These are phyloP conservation scores for Tichodroma muraria DNA, from an alignment of 2,113 vertebrate genomes.

Conservation along the genomic window DNA sequence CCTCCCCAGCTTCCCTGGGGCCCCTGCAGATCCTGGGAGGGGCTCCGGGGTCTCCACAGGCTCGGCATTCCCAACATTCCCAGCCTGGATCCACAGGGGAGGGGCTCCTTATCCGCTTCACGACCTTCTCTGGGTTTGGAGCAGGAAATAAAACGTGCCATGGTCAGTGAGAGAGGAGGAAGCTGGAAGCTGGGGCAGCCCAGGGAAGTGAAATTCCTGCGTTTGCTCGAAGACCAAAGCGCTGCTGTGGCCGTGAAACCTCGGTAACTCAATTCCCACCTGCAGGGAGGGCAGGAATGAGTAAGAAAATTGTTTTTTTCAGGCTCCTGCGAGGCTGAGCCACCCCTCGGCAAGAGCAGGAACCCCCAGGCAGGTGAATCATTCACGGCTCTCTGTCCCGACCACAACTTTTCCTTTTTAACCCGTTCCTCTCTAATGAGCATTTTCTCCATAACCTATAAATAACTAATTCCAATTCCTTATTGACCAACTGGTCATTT, in stretches of 20 bases:
- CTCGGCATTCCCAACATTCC: neutral
- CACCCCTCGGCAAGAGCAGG: neutral
- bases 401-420: constrained; percentile 7
- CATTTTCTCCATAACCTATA: neutral
- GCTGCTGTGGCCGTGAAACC: accelerated
- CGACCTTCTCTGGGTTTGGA: neutral
- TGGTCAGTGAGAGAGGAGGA: no score
- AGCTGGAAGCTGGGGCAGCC: neutral
- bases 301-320: neutral
- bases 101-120: accelerated
- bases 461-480: neutral
- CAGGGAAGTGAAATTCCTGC: neutral
- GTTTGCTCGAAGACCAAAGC: neutral
- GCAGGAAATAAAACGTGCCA: neutral
- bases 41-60: neutral
- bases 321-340: neutral
- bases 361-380: neutral
- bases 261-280: neutral
- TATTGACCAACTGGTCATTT: neutral
- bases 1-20: neutral
- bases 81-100: neutral
- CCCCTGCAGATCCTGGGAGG: no score
- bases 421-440: neutral
- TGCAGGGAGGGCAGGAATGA: neutral
- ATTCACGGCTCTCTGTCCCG: neutral